Evolutionary conservation across 1,140 invertebrate species (phyloP).

Genomic region (Drosophila pandora): DNA sequence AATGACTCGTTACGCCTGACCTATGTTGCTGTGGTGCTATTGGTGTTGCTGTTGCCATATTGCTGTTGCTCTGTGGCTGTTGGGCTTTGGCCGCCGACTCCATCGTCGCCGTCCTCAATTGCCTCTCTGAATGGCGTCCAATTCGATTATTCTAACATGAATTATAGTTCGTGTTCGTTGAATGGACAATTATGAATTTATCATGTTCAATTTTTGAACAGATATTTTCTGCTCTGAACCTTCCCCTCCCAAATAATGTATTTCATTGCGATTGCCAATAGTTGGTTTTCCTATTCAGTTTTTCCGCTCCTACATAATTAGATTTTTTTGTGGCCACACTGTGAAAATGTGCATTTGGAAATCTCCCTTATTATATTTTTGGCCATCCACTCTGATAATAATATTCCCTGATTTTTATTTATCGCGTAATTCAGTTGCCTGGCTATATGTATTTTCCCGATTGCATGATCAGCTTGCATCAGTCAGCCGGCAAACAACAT

Average conservation of each 20-base stretch:
- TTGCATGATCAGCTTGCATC: conserved; percentile 40
- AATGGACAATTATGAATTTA: conserved; percentile 82
- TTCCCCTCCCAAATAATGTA: conserved; percentile 37
- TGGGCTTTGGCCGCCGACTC: conserved; percentile 63
- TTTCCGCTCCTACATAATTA: conserved; percentile 65
- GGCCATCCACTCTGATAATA: neutral
- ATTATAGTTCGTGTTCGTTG: conserved; percentile 80
- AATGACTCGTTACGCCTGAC: conserved; percentile 80
- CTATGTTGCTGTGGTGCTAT: conserved; percentile 50
- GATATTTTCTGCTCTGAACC: conserved; percentile 70
- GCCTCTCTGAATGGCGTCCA: conserved; percentile 75
- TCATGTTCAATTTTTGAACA: conserved; percentile 79
- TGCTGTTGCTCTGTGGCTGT: conserved; percentile 27
- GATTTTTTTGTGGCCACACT: conserved; percentile 31
- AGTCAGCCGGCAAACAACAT: conserved; percentile 17
- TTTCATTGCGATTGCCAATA: conserved; percentile 46
- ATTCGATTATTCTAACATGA: conserved; percentile 82
- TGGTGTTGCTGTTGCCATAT: conserved; percentile 16
- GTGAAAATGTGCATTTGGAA: conserved; percentile 27
- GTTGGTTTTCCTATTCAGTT: conserved; percentile 40
- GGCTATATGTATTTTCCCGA: conserved; percentile 21
- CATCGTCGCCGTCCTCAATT: conserved; percentile 71
- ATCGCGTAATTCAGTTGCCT: conserved; percentile 20
- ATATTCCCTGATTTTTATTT: conserved; percentile 11
- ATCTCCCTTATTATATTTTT: conserved; percentile 1